Evolutionary conservation across 2,888 invertebrate genomes (phyloP), one percentile per base, ranked within the genome.

Genomic region (Amblyteles armatorius): DNA sequence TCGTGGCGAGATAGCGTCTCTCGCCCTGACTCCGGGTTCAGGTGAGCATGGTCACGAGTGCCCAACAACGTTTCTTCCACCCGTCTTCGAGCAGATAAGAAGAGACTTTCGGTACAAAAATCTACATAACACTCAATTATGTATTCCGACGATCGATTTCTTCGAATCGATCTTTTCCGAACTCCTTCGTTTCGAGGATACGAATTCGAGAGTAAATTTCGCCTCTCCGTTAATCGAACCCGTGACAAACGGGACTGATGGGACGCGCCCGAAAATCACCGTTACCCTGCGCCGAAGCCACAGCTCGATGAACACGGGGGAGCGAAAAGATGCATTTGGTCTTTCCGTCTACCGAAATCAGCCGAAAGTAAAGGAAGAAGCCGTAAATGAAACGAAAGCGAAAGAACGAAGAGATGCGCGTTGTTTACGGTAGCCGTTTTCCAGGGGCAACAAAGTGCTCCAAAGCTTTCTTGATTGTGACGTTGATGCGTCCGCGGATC

Each of bases 41-140:
- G 88, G 88, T 88, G 90, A 90, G 88, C 90, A 88, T 87, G 86
- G 91, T 92, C 92, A 92, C 92, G 92, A 92, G 76, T 82, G 74
- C 26, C 60, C 69, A 82, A 78, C 29, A 60, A 36, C 44, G 79
- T 74, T 79, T 79, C 79, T 69, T 82, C 82, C 22, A 65, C 50
- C 40, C 68, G 26, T 29, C n/a, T 29, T n/a, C 68, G 57, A 16
- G 16, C 7, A 13, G 7, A 63, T 6, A 33, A 6, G 29, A 63
- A 13, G 22, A 63, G 5, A 16, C 33, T 13, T 26, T 26, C 22
- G 11, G 22, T 26, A 26, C 57, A 13, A 26, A 57, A 63, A 63
- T 33, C n/a, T 6, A n/a, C 29, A 5, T 6, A 29, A 63, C 16
- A 6, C 33, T 33, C 29, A 16, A 63, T 33, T 29, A 63, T 33